Evolutionary conservation across 2,797 vertebrate species (phyloP), one percentile per base, ranked within the genome.

Genomic region (Hyperoplus lanceolatus): DNA sequence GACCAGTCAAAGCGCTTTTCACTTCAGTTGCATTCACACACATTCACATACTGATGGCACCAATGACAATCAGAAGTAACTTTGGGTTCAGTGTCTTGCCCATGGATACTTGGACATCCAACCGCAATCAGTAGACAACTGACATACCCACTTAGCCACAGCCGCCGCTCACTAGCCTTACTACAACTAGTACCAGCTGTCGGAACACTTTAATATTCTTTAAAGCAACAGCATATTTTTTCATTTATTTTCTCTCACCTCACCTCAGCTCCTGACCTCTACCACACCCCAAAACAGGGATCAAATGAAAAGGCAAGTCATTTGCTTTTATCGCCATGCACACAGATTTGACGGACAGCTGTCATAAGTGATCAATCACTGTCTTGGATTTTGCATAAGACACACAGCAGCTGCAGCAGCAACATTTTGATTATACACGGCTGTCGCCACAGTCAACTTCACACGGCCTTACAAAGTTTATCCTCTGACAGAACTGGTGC

Each of bases 401-500:
- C 29, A 29, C 29, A 29, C 29, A 29, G 29, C 29, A 29, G 29
- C 29, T 29, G 29, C 29, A 29, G 29, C 29, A 29, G 29, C 29
- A 29, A 29, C 0, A 29, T 29, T 29, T 29, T 29, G 7, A 50
- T 56, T 73, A 60, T 70, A 55, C 69, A 63, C 36, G 38, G 3
- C 63, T 65, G 56, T 38, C 61, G 14, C 43, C 16, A 65, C 29
- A 61, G 45, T 50, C 46, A 46, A 11, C 58, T 55, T 72, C 72
- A 81, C 59, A 59, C 64, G 42, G 64, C 16, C 12, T 75, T 46
- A 21, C 29, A 46, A 49, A 4, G 57, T 54, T 51, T 3, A 63
- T 73, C 45, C 68, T 59, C 53, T 79, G 82, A 81, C 77, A 85
- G 78, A 81, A 81, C 54, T 75, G 60, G 77, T 60, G 43, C 77